Evolutionary conservation across 2,888 invertebrate genomes (phyloP), one percentile per base, ranked within the genome.

Genomic region (Mycogona germanica): DNA sequence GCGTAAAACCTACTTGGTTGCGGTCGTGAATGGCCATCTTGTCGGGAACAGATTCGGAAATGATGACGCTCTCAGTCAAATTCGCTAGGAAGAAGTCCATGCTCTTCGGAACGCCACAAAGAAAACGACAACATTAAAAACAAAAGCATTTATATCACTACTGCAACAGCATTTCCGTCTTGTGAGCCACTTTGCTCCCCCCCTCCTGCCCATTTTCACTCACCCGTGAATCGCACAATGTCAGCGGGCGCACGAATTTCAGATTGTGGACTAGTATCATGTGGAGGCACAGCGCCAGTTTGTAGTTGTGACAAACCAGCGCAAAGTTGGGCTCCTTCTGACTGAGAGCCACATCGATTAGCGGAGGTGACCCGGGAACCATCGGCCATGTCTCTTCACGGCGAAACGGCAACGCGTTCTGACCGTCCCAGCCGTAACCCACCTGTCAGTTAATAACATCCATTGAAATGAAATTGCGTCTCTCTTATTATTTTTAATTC

Each of bases 231-330:
- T 92, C 88, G 65, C 87, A 93, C 21, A 95, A 71, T 47, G 82
- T 57, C 82, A 74, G 7, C 80, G 87, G 68, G 81, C 87, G 47
- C 76, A 68, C 62, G 29, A 66, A 66, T 61, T 69, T 87, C 48
- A 92, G 68, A 62, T 80, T 80, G 64, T 91, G 87, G 59, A 78
- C 77, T 21, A 86, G 79, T 60, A 89, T 80, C 69, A 88, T 84
- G 61, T 84, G 80, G 53, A 92, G 73, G 1, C 83, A 79, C 58
- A 80, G 75, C 2, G 82, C 79, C 51, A 92, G 73, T 69, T 91
- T 87, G 62, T 81, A 80, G 68, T 92, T 89, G 53, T 89, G 73
- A 61, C 81, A 78, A 7, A 93, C 72, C 59, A 89, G 73, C 61
- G 84, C 82, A 58, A 79, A 79, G 68, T 86, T 84, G 1, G 84